Evolutionary conservation across 2,113 vertebrate species (phyloP).

Genomic region (Gymnogyps californianus): DNA sequence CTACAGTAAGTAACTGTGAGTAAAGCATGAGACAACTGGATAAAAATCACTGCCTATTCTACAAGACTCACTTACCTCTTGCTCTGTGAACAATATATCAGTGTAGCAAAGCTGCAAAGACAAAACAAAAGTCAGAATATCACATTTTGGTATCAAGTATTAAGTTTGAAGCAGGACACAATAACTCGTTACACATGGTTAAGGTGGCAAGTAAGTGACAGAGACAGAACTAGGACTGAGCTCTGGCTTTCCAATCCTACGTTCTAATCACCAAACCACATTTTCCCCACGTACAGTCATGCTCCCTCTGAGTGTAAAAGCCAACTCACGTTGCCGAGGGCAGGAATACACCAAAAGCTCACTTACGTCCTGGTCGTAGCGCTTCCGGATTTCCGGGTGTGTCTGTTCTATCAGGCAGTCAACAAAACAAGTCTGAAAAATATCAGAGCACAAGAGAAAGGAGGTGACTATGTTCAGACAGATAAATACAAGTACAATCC

Average conservation of each 20-base stretch:
- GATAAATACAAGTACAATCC: neutral
- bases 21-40: neutral
- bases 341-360: neutral
- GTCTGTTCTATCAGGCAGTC: conserved; percentile 98
- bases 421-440: conserved; percentile 91
- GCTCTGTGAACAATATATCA: conserved; percentile 97
- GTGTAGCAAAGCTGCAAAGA: conserved; percentile 92
- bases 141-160: neutral
- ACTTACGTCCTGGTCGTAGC: conserved; percentile 94
- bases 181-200: neutral
- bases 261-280: neutral
- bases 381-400: conserved; percentile 94
- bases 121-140: neutral
- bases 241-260: neutral
- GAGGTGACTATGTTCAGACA: neutral
- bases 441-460: neutral
- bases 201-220: neutral
- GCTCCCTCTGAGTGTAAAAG: too few relatives aligned
- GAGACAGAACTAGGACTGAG: neutral
- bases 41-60: neutral
- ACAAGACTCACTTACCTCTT: conserved; percentile 84
- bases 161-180: neutral
- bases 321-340: neutral
- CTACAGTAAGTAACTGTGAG: neutral
- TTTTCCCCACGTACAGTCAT: neutral